Percentiles rank a stretch among this genome's conserved stretches.
phyloP scores from a whole-genome alignment of 2,888 invertebrate genomes.

The Eutolmus rufibarbis region DNA sequence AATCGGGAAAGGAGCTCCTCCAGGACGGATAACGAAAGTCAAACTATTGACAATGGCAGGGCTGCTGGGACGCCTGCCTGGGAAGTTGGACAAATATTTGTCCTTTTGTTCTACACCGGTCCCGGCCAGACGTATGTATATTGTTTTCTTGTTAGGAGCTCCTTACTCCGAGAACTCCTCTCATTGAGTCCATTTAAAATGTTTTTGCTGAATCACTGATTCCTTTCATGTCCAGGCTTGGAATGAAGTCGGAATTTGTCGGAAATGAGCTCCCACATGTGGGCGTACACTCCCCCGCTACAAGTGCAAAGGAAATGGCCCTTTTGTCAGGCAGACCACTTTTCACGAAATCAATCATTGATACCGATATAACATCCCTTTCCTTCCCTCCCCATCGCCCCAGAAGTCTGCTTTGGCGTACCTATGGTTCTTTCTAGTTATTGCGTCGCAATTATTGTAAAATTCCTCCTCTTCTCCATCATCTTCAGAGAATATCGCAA shows the following conservation, averaged over 20 bases:
- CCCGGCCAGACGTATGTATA: not conserved
- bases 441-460: not conserved
- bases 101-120: constrained; percentile 6
- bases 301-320: not conserved
- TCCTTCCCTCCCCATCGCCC: not conserved
- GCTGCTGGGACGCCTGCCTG: not conserved
- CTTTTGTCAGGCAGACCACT: not conserved
- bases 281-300: not conserved
- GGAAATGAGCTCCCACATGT: constrained; percentile 5
- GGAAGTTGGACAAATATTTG: not conserved
- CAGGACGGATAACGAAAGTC: constrained; percentile 23
- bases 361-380: not conserved
- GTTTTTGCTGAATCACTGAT: constrained; percentile 13
- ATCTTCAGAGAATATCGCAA: not conserved
- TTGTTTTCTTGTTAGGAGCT: constrained; percentile 9
- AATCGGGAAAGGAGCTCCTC: not conserved
- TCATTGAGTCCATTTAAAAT: constrained; percentile 3
- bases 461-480: not conserved
- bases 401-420: not conserved
- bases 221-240: constrained; percentile 7
- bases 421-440: not conserved
- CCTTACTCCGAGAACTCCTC: constrained; percentile 1
- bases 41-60: constrained; percentile 17
- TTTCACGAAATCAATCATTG: not conserved
- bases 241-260: constrained; percentile 8